Base-by-base conservation (phyloP, 2,113 vertebrate genomes). In the Istiophorus platypterus region DNA sequence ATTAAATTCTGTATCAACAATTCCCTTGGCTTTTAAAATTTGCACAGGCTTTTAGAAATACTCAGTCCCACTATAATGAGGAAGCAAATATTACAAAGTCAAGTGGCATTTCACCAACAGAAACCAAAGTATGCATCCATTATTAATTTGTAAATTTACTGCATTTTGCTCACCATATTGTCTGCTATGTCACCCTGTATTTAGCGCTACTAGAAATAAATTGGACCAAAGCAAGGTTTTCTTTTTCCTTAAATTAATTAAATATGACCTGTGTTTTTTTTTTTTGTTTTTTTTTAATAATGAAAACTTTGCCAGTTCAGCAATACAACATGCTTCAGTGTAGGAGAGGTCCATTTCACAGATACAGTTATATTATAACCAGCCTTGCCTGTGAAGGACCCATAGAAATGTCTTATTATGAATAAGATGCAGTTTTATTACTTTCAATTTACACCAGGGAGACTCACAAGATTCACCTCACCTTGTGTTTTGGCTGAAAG, bases 11-110 rank as follows among this genome's bases (percentile, higher is more conserved):
- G 52, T 78, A 89, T 77, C 80, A 85, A 64, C 83, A 85, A 86
- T 88, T 87, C 81, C 63, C 80, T 42, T 34, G 82, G 84, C 84
- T 93, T 90, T 89, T 86, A 84, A 81, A 89, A 88, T 85, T 77
- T 78, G 34, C 70, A 41, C 80, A 57, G 37, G 81, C 88, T 92
- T 92, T 91, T 91, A 92, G 69, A 89, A 87, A 90, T 68, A 85
- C 63, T 89, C 80, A 82, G 80, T 85, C 74, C 69, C 68, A 52
- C 64, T 42, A 66, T 89, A 88, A 90, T 85, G 76, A 89, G 80
- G 66, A 72, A 64, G 71, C 12, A 41, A 81, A 86, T 75, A 88
- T 88, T 83, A 86, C 66, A 85, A 67, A 88, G 72, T 67, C 84
- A 81, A 89, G 80, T 80, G 67, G 72, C 79, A 84, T 88, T 91